phyloP scores from a whole-genome alignment of 2,113 vertebrate genomes.

The Perca fluviatilis region DNA sequence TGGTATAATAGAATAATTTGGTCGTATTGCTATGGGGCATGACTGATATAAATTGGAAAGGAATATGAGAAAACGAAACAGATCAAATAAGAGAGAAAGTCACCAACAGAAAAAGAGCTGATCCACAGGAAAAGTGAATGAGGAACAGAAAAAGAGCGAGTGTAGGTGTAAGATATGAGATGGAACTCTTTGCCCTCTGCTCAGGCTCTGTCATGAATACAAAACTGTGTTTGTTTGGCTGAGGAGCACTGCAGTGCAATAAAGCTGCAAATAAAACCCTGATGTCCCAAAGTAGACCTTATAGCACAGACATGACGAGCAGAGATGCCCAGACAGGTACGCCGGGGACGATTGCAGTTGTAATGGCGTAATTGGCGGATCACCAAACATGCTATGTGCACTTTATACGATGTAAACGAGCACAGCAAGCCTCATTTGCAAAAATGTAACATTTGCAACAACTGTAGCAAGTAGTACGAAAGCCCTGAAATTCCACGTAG shows the following conservation, averaged over 20 bases:
- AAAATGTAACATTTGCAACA: too few species aligned
- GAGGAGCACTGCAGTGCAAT: constrained; percentile 58
- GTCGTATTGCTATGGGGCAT: background rate
- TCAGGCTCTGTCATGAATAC: constrained; percentile 57
- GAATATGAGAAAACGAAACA: background rate
- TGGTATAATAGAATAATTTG: constrained; percentile 17
- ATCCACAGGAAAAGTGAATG: constrained; percentile 20
- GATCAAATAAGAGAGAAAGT: constrained; percentile 4
- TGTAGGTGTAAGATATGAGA: constrained; percentile 48
- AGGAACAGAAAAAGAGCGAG: constrained; percentile 13
- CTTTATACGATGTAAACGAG: background rate
- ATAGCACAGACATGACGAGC: constrained; percentile 10
- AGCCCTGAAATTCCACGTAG: too few species aligned
- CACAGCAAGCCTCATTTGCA: too few species aligned
- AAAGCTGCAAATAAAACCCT: constrained; percentile 33
- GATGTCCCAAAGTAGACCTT: constrained; percentile 29
- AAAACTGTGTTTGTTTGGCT: constrained; percentile 54
- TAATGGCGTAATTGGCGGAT: background rate
- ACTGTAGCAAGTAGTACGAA: too few species aligned
- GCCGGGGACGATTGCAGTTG: background rate
- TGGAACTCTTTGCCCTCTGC: constrained; percentile 38
- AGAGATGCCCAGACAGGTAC: background rate
- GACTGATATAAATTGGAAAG: background rate
- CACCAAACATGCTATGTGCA: constrained; percentile 3
- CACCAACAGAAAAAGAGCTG: constrained; percentile 36